Percentiles rank a stretch among this genome's conserved stretches.
Evolutionary conservation across 1,140 invertebrate genomes (phyloP).

Genomic region (Rhopalosiphum padi): DNA sequence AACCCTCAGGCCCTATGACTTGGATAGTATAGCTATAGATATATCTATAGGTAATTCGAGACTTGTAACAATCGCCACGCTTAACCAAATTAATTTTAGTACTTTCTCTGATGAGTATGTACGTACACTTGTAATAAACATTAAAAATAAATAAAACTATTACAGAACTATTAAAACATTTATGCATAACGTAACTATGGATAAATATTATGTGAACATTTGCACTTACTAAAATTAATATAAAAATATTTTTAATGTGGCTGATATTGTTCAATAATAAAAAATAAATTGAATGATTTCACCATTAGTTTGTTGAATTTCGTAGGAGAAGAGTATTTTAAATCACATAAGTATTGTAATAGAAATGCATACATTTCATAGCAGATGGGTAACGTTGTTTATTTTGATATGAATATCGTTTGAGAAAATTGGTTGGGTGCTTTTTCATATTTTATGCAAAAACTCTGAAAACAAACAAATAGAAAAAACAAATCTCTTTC

Average conservation of each 20-base stretch:
- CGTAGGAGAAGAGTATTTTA: background rate
- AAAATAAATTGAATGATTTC: background rate
- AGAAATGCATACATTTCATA: background rate
- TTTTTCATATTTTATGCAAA: background rate
- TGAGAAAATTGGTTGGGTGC: slow-evolving; percentile 18
- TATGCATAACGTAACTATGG: background rate
- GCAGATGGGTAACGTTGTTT: background rate
- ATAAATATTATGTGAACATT: background rate
- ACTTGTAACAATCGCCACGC: background rate
- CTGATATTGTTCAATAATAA: background rate
- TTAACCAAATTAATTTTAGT: background rate
- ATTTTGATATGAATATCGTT: slow-evolving; percentile 22
- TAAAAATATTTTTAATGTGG: background rate
- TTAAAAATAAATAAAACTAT: background rate
- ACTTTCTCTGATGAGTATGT: background rate
- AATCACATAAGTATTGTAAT: background rate
- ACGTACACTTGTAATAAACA: background rate
- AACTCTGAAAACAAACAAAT: slow-evolving; percentile 25
- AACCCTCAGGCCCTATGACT: background rate
- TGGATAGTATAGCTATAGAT: background rate
- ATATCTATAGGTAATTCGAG: background rate
- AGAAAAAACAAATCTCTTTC: slow-evolving; percentile 16
- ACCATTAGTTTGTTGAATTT: background rate
- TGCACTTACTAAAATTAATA: background rate
- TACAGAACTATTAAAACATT: background rate